Percentiles rank a stretch among this genome's conserved stretches.
phyloP scores from a whole-genome alignment of 2,888 invertebrate species.

The Temnothorax unifasciatus region DNA sequence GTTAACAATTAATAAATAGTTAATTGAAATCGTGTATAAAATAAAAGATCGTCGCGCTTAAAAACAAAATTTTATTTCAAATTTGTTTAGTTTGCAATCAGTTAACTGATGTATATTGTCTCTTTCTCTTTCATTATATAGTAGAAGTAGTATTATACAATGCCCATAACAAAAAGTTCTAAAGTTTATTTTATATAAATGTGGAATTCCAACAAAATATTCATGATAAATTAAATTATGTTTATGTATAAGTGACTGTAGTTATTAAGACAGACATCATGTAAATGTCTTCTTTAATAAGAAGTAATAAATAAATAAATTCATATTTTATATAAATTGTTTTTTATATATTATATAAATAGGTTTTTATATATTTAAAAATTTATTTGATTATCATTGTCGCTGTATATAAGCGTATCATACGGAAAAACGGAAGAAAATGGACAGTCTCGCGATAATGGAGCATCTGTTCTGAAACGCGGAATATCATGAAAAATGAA shows the following conservation, averaged over 20 bases:
- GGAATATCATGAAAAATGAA: constrained; percentile 33
- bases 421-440: constrained; percentile 1
- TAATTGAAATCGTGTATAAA: background rate
- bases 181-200: constrained; percentile 13
- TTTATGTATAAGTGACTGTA: background rate
- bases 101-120: background rate
- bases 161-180: background rate
- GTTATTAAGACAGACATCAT: background rate
- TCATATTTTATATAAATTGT: background rate
- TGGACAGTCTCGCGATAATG: constrained; percentile 30
- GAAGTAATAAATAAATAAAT: background rate
- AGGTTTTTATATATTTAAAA: background rate
- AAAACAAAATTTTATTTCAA: constrained; percentile 10
- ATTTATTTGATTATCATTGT: background rate
- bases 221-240: background rate
- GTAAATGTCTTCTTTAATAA: background rate
- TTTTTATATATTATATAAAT: no score
- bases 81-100: background rate
- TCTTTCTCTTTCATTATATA: background rate
- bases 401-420: background rate
- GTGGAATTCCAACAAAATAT: background rate
- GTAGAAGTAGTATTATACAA: no score
- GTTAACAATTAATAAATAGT: background rate
- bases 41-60: background rate
- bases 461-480: constrained; percentile 39